phyloP scores from a whole-genome alignment of 2,888 invertebrate species.

The Zygogramma bicolorata region DNA sequence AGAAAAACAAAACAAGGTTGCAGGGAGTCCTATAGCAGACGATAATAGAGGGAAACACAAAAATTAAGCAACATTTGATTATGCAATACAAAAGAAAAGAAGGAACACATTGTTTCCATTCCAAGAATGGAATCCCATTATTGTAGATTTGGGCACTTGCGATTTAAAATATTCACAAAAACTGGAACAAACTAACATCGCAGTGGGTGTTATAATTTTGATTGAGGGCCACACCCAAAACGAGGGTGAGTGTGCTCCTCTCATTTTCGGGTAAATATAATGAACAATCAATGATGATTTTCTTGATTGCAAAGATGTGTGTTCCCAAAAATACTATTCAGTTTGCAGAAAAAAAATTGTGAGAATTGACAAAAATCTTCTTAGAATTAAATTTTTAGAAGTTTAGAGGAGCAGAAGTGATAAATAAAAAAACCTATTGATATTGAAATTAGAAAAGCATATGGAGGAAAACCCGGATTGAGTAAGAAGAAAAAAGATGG shows the following conservation, averaged over 20 bases:
- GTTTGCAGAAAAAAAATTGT: neutral
- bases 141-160: neutral
- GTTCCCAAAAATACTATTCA: neutral
- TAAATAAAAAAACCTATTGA: neutral
- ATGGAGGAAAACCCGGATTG: too few species aligned
- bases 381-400: neutral
- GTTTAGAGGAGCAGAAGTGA: neutral
- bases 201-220: neutral
- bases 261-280: too few species aligned
- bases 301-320: too few species aligned
- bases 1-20: too few species aligned
- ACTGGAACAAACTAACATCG: neutral
- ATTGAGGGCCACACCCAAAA: conserved; percentile 14
- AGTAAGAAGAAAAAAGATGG: neutral
- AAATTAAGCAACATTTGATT: too few species aligned
- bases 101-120: too few species aligned
- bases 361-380: neutral
- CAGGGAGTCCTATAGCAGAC: too few species aligned
- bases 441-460: neutral
- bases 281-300: too few species aligned
- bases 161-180: conserved; percentile 1
- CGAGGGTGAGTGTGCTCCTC: neutral
- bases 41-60: too few species aligned
- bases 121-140: too few species aligned
- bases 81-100: too few species aligned